Conservation (phyloP, 2,113 vertebrate genomes). For the Larimichthys crocea region DNA sequence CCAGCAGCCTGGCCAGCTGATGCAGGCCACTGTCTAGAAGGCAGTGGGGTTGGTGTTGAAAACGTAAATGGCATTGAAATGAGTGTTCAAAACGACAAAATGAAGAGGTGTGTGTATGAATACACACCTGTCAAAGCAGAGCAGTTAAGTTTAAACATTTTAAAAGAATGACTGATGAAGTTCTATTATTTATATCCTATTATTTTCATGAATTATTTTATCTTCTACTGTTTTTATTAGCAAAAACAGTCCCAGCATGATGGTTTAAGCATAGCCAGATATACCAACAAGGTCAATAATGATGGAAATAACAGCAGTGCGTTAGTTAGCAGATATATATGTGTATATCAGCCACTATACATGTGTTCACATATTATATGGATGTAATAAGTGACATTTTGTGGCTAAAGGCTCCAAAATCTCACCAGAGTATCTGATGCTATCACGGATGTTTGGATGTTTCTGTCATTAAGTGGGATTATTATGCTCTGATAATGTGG, state of each 20-base stretch:
- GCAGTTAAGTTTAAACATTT: no score
- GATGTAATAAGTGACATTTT: background rate
- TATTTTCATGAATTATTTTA: background rate
- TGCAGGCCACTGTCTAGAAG: constrained; percentile 71
- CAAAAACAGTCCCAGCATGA: background rate
- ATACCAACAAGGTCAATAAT: background rate
- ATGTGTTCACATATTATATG: background rate
- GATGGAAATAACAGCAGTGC: background rate
- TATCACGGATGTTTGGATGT: no score
- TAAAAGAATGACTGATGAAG: no score
- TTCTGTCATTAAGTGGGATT: no score
- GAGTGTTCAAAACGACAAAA: background rate
- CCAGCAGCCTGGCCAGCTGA: constrained; percentile 82
- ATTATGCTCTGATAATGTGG: background rate
- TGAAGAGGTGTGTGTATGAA: background rate
- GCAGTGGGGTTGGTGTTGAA: background rate
- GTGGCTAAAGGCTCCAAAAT: background rate
- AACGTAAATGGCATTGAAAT: no score
- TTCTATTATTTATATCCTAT: no score
- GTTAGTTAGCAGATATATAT: background rate
- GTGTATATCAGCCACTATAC: background rate
- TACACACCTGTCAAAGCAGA: no score
- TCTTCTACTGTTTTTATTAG: no score
- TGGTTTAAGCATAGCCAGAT: background rate
- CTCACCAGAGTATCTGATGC: background rate